A percentile compares a stretch with the other conserved stretches of the same genome.
phyloP scores from a whole-genome alignment of 2,888 invertebrate genomes.

The Euspilapteryx auroguttella region DNA sequence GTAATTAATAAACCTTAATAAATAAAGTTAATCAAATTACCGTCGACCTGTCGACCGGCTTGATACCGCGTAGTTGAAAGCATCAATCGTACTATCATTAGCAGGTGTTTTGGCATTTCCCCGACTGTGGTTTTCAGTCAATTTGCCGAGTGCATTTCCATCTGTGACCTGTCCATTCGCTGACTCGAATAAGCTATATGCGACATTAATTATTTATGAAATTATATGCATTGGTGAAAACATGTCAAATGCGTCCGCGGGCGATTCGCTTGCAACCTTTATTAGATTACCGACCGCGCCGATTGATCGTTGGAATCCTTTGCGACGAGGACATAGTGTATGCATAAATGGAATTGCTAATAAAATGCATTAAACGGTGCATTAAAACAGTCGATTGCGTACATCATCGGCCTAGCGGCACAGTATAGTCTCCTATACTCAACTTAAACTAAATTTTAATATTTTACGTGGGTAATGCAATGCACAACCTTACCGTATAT shows the following conservation, averaged over 20 bases:
- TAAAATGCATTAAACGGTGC: too few relatives aligned
- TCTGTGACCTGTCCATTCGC: slow-evolving; percentile 30
- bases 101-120: slow-evolving; percentile 53
- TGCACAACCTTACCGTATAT: slow-evolving; percentile 7
- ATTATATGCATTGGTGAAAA: slow-evolving; percentile 36
- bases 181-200: slow-evolving; percentile 28
- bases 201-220: slow-evolving; percentile 53
- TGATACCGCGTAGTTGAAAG: slow-evolving; percentile 10
- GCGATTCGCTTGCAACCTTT: slow-evolving; percentile 17
- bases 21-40: too few relatives aligned
- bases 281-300: slow-evolving; percentile 31
- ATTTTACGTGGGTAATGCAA: slow-evolving; percentile 10
- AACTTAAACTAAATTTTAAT: too few relatives aligned
- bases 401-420: too few relatives aligned
- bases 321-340: too few relatives aligned
- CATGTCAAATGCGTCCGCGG: slow-evolving; percentile 17
- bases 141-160: slow-evolving; percentile 54
- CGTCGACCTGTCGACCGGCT: neutral
- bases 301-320: too few relatives aligned
- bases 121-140: slow-evolving; percentile 53
- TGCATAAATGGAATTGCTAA: too few relatives aligned
- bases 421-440: too few relatives aligned
- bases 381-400: too few relatives aligned
- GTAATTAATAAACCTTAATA: too few relatives aligned
- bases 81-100: slow-evolving; percentile 46